Percentiles rank a stretch among this genome's conserved stretches.
Conservation (phyloP, 2,797 vertebrate species). For the Lacerta agilis region DNA sequence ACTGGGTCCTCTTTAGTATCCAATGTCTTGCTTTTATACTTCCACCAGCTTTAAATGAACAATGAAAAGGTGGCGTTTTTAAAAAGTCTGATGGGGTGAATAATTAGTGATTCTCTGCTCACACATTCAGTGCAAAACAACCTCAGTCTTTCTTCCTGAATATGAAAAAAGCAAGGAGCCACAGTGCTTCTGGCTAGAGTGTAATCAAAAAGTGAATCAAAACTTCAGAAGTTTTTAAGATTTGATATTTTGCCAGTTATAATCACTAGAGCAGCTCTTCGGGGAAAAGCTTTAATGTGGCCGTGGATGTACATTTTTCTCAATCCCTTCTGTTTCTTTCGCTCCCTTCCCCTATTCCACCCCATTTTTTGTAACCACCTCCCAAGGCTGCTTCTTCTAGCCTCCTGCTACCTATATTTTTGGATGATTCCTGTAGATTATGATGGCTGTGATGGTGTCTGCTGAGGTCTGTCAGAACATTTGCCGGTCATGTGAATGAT, state of each 20-base stretch:
- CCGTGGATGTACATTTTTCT: neutral
- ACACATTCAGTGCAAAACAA: neutral
- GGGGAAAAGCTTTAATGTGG: neutral
- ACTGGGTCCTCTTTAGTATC: neutral
- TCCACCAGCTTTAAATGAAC: constrained; percentile 20
- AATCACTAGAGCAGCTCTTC: neutral
- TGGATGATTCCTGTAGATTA: neutral
- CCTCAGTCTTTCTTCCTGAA: neutral
- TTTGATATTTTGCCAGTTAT: neutral
- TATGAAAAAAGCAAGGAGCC: constrained; percentile 1
- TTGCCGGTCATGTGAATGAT: neutral
- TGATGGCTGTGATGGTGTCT: neutral
- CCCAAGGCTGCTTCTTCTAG: neutral
- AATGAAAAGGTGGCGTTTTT: neutral
- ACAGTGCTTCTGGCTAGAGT: constrained; percentile 12
- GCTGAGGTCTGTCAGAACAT: neutral
- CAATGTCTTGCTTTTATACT: constrained; percentile 13
- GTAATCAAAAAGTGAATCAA: constrained; percentile 17
- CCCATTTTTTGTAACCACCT: neutral
- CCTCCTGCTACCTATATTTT: neutral
- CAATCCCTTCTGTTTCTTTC: neutral
- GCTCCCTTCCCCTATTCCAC: neutral
- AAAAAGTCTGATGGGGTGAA: neutral
- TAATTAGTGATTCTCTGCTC: neutral
- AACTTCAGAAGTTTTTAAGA: constrained; percentile 25